Base-by-base conservation (phyloP, 2,797 vertebrate species). In the Champsocephalus esox region DNA sequence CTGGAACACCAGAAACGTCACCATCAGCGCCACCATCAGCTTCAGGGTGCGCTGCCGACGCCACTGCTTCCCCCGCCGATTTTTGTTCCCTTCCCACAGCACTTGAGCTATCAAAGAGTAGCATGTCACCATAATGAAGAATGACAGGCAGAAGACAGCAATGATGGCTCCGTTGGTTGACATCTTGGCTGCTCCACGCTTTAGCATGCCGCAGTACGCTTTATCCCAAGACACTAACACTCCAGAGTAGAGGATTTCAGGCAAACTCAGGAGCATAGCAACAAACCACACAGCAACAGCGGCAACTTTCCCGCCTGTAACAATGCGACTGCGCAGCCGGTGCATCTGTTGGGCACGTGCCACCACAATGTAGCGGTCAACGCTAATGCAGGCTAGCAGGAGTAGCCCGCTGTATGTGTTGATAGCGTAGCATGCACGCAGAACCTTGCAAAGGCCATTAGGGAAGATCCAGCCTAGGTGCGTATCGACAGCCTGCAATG, bases 351-450 rank as follows among this genome's bases (percentile, higher is more conserved):
- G 90, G 5, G 95, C 94, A 43, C 51, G 83, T 0, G 94, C 95
- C 0, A 99, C 97, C 85, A 94, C 94, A 86, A 97, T 67, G 10
- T 98, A 99, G 81, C 98, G 97, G 77, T 99, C 97, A 0, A 96
- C 70, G 0, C 97, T 98, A 86, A 99, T 96, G 85, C 96, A 96
- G 28, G 96, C 96, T 34, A 99, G 92, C 86, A 98, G 95, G 78
- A 98, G 80, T 77, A 99, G 94, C 4, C 98, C 97, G 0, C 96
- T 95, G 66, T 97, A 96, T 13, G 96, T 98, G 83, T 97, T 98
- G 75, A 98, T 90, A 0, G 95, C 91, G 0, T 97, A 95, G 86
- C 95, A 81, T 2, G 95, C 94, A 0, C 95, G 92, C 41, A 90
- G 91, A 0, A 50, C 70, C 34, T 90, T 95, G 93, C 97, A 98